These are phyloP conservation scores for Metacarcinus magister DNA, from an alignment of 2,888 invertebrate species.

Conservation along the genomic window DNA sequence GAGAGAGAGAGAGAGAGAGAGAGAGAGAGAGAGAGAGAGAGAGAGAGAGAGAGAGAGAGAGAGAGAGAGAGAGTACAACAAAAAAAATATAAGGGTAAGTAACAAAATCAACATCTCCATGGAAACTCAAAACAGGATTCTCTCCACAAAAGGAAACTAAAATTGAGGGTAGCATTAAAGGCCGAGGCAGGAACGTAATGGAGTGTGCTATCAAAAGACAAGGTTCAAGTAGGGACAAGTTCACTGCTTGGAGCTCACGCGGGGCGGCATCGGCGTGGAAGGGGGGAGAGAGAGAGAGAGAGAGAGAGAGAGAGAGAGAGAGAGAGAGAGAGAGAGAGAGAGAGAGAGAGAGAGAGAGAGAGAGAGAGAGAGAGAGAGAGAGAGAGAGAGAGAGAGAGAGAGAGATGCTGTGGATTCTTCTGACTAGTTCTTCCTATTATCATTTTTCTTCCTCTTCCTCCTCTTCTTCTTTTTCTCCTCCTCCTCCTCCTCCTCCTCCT, in stretches of 20 bases:
- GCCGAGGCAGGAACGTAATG: background rate
- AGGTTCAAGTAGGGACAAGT: background rate
- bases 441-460: background rate
- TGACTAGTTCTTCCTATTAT: background rate
- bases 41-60: background rate
- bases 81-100: background rate
- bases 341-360: slow-evolving; percentile 26
- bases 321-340: slow-evolving; percentile 7
- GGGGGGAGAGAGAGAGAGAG: background rate
- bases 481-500: background rate
- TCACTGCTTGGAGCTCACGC: slow-evolving; percentile 29
- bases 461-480: background rate
- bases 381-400: slow-evolving; percentile 26
- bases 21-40: slow-evolving; percentile 2
- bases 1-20: slow-evolving; percentile 3
- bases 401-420: background rate
- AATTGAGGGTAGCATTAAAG: background rate
- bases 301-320: background rate
- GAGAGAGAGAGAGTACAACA: background rate
- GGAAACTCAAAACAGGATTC: background rate
- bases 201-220: background rate
- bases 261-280: background rate
- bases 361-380: slow-evolving; percentile 26
- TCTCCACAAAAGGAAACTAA: background rate
- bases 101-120: background rate